phyloP scores from a whole-genome alignment of 2,113 vertebrate genomes.

The Nesoenas mayeri region DNA sequence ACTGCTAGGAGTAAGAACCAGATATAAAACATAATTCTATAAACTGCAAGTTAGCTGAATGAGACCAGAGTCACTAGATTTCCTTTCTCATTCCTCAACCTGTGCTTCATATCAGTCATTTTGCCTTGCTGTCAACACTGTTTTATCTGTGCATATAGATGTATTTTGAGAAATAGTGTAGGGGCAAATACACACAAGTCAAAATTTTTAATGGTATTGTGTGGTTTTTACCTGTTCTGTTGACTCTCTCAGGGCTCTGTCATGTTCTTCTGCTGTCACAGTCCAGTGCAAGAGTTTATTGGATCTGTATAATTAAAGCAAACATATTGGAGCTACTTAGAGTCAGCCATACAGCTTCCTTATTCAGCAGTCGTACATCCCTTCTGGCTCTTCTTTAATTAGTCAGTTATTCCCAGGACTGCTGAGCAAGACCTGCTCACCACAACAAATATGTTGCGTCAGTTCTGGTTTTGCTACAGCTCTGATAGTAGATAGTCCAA shows the following conservation, averaged over 20 bases:
- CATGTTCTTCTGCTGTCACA: neutral
- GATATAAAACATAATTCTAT: neutral
- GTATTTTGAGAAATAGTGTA: neutral
- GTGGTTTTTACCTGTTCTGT: constrained; percentile 4
- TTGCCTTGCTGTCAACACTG: neutral
- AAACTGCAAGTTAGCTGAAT: neutral
- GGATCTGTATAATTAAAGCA: neutral
- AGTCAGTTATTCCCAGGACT: constrained; percentile 12
- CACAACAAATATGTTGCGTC: neutral
- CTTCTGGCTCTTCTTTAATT: constrained; percentile 22
- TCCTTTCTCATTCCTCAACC: neutral
- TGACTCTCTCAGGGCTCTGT: neutral
- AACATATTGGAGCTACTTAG: neutral
- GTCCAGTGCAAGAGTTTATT: constrained; percentile 7
- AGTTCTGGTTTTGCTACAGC: neutral
- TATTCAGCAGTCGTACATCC: neutral
- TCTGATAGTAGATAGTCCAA: neutral
- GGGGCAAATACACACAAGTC: neutral
- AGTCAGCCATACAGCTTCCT: neutral
- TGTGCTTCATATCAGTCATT: neutral
- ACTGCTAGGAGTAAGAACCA: neutral
- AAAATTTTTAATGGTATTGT: neutral
- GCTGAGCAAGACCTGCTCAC: constrained; percentile 22
- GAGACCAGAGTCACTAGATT: neutral
- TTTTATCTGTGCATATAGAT: neutral